Base-by-base conservation (phyloP, 2,113 vertebrate species). In the Limanda limanda region DNA sequence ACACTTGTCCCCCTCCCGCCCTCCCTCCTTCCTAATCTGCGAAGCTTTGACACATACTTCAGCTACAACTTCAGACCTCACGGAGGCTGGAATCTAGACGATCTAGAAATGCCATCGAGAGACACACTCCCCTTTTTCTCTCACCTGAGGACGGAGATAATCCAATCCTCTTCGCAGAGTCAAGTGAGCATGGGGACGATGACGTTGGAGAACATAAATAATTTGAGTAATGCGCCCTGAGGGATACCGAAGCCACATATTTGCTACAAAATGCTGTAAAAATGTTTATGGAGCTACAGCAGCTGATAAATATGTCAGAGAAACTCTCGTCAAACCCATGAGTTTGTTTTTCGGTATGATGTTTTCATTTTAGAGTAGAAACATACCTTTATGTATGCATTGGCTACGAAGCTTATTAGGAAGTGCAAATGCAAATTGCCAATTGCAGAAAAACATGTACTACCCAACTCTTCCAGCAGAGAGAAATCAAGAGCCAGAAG, bases 71-170 rank as follows among this genome's bases (percentile, higher is more conserved):
- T 85, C 37, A 72, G 48, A 71, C 62, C 68, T 72, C 48, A 60
- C 3, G 1, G 0, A 72, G 24, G 83, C 45, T 83, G 84, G 85
- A 90, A 93, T 94, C 88, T 83, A 61, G 78, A 84, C 61, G 11
- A 79, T 91, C 89, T 80, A 76, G 92, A 88, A 89, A 86, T 66
- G 52, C 87, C 47, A 60, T 77, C 0, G 1, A 56, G 25, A 15
- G 61, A 81, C 67, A 35, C 60, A 42, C 58, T 66, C 56, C 13
- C 68, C 57, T 58, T 40, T 74, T 64, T 74, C 78, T 78, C 60
- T 82, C 58, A 70, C 31, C 54, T 71, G 37, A 75, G 25, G 58
- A 47, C 6, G 20, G 58, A 61, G 40, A 78, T 45, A 78, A 86
- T 69, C 66, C 74, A 74, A 79, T 77, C 24, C 10, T 35, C 40